These are phyloP conservation scores for Drosophila macrothrix DNA, from an alignment of 2,888 invertebrate species.

Conservation along the genomic window DNA sequence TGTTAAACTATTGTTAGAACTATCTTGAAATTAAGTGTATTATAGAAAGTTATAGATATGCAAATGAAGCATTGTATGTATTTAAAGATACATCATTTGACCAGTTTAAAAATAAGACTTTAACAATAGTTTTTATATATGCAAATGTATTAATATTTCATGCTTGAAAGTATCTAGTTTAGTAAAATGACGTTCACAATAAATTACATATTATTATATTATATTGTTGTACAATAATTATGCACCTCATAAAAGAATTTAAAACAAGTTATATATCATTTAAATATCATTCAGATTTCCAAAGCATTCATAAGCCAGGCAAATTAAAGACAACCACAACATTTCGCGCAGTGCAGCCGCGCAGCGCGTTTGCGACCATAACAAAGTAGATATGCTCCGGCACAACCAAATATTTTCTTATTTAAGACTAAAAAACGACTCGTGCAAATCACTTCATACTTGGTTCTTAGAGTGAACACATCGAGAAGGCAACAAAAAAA, in stretches of 20 bases:
- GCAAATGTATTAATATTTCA: neutral
- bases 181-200: neutral
- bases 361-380: slow-evolving; percentile 77
- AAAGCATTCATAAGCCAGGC: neutral
- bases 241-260: neutral
- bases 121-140: neutral
- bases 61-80: neutral
- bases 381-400: slow-evolving; percentile 81
- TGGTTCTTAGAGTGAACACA: slow-evolving; percentile 85
- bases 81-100: neutral
- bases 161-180: neutral
- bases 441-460: slow-evolving; percentile 85
- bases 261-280: neutral
- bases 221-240: neutral
- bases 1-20: neutral
- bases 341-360: slow-evolving; percentile 66
- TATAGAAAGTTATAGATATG: neutral
- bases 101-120: neutral
- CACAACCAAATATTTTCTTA: slow-evolving; percentile 83
- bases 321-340: neutral
- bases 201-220: neutral
- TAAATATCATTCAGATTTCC: neutral
- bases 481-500: slow-evolving; percentile 63
- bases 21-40: neutral
- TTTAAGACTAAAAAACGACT: slow-evolving; percentile 85